Evolutionary conservation across 92 coral and sea anemone genomes (phyloP).

Genomic region (Pocillopora grandis): DNA sequence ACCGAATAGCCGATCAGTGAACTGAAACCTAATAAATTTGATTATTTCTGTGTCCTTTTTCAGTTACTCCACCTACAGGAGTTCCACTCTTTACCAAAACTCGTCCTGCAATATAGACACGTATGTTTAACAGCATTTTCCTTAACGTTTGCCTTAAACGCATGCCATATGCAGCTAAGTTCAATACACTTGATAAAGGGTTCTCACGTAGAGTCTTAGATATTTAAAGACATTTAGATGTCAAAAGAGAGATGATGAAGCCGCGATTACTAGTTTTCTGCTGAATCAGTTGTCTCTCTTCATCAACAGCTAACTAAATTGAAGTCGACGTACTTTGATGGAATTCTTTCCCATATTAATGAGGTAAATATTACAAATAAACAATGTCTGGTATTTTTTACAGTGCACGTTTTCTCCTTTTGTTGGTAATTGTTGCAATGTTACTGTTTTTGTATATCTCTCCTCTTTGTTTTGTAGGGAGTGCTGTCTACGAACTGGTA

Average conservation of each 20-base stretch:
- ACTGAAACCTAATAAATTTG: background rate
- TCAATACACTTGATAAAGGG: too few species aligned
- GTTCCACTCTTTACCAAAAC: slow-evolving; percentile 88
- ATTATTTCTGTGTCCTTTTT: background rate
- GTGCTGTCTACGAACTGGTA: slow-evolving; percentile 58
- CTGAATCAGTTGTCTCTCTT: background rate
- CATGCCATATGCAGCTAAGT: too few species aligned
- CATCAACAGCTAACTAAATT: slow-evolving; percentile 75
- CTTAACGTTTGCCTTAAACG: too few species aligned
- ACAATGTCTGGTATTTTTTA: too few species aligned
- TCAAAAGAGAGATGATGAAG: background rate
- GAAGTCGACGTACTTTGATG: slow-evolving; percentile 93
- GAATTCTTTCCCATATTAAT: slow-evolving; percentile 70
- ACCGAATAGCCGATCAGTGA: background rate
- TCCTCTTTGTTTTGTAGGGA: slow-evolving; percentile 44
- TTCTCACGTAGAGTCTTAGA: too few species aligned
- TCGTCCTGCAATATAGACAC: slow-evolving; percentile 88
- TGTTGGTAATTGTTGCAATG: too few species aligned
- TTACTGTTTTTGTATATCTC: too few species aligned
- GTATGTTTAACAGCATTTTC: slow-evolving; percentile 31
- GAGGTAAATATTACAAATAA: slow-evolving; percentile 44
- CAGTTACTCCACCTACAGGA: slow-evolving; percentile 84
- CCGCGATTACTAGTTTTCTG: background rate
- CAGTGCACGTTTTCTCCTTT: background rate
- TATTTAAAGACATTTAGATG: too few species aligned